Conservation (phyloP, 92 coral and sea anemone genomes). For the Chrysogorgia sp. region DNA sequence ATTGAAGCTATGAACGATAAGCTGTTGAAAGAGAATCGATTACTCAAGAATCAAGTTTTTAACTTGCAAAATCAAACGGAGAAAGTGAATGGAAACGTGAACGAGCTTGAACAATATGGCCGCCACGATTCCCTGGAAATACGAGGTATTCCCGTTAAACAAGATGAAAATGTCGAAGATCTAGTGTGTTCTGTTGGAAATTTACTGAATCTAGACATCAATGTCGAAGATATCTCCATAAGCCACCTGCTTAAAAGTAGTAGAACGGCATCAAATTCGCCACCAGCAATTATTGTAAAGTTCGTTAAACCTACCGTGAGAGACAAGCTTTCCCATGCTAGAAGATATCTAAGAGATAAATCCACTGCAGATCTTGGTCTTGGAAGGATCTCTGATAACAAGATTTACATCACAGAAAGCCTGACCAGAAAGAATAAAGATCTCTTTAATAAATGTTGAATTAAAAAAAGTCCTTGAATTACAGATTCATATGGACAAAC, state of each 20-base stretch:
- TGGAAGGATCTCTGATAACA: conserved; percentile 1
- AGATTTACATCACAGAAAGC: conserved; percentile 24
- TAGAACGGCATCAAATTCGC: background rate
- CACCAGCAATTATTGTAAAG: conserved; percentile 35
- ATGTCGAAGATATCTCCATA: conserved; percentile 20
- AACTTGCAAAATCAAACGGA: conserved; percentile 21
- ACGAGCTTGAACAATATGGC: conserved; percentile 37
- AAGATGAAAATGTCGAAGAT: conserved; percentile 7
- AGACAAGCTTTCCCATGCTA: conserved; percentile 20
- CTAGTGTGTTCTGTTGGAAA: conserved; percentile 3
- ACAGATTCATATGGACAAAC: conserved; percentile 29
- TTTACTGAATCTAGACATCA: conserved; percentile 1
- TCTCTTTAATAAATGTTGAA: conserved; percentile 18
- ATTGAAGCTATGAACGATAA: conserved; percentile 3
- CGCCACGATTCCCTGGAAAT: conserved; percentile 28
- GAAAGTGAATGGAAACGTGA: conserved; percentile 1
- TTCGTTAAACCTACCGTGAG: background rate
- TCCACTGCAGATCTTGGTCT: conserved; percentile 21
- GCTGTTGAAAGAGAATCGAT: conserved; percentile 8
- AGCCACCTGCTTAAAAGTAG: conserved; percentile 25
- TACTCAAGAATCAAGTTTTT: conserved; percentile 11
- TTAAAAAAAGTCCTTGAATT: background rate
- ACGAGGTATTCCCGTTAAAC: conserved; percentile 19
- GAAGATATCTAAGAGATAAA: conserved; percentile 34
- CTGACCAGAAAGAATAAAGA: conserved; percentile 25